These are phyloP conservation scores for Columba guinea DNA, from an alignment of 2,797 vertebrate species.

Conservation along the genomic window DNA sequence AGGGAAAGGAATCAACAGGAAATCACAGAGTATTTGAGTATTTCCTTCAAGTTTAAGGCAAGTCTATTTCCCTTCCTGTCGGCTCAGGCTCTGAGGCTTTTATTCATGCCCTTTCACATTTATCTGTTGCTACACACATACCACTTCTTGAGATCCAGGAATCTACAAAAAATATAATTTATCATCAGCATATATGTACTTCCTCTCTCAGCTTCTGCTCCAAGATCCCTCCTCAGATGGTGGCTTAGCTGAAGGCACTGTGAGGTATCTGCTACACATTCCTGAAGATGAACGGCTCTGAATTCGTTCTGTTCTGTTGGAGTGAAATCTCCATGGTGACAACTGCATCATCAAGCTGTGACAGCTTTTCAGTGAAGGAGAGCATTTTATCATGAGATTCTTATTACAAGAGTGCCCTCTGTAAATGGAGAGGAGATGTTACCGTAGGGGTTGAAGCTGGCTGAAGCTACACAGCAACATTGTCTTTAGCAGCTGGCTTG, in stretches of 20 bases:
- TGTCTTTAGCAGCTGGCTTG: background rate
- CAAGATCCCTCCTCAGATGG: conserved; percentile 31
- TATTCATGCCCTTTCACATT: conserved; percentile 45
- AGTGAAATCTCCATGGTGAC: conserved; percentile 78
- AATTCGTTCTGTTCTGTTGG: conserved; percentile 49
- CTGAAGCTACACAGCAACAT: background rate
- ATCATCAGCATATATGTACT: conserved; percentile 52
- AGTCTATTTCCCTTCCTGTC: conserved; percentile 29
- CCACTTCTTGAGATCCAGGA: background rate
- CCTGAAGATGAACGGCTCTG: background rate
- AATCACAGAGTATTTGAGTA: conserved; percentile 30
- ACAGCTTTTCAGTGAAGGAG: conserved; percentile 35
- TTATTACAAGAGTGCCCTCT: conserved; percentile 76
- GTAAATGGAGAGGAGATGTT: conserved; percentile 29
- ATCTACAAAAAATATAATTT: conserved; percentile 29
- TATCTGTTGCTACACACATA: conserved; percentile 25
- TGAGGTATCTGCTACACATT: conserved; percentile 66
- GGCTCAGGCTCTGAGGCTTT: conserved; percentile 28
- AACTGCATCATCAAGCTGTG: conserved; percentile 58
- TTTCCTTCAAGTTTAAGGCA: conserved; percentile 26
- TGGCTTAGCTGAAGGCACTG: conserved; percentile 61
- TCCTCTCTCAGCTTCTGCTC: conserved; percentile 62
- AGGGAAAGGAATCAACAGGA: conserved; percentile 16
- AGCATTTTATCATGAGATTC: conserved; percentile 46
- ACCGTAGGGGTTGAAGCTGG: background rate